A percentile compares a stretch with the other conserved stretches of the same genome.
These are phyloP conservation scores for Drosophila limbata DNA, from an alignment of 2,888 invertebrate species.

Conservation along the genomic window DNA sequence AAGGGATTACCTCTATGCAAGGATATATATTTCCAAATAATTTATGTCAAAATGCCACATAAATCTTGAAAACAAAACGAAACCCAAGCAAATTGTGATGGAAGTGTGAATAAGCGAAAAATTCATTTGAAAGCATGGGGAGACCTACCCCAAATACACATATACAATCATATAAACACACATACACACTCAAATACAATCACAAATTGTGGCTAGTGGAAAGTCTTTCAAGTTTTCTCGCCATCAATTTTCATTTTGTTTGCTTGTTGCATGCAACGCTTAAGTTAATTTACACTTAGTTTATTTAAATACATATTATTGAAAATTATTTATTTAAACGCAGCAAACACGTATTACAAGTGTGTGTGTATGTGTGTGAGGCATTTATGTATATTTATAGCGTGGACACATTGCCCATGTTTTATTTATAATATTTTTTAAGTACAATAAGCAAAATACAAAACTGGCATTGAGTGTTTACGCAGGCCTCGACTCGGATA, in stretches of 20 bases:
- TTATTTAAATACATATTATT: conserved; percentile 60
- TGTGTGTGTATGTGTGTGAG: not conserved
- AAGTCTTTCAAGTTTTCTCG: conserved; percentile 37
- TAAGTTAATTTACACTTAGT: conserved; percentile 42
- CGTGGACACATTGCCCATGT: conserved; percentile 57
- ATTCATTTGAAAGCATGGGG: conserved; percentile 8
- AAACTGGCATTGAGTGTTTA: conserved; percentile 64
- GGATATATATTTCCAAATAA: conserved; percentile 9
- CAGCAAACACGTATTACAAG: not conserved
- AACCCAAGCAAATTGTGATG: conserved; percentile 11
- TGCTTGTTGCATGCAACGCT: conserved; percentile 23
- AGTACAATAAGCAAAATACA: conserved; percentile 55
- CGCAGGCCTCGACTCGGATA: conserved; percentile 37
- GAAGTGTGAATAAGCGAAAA: conserved; percentile 7
- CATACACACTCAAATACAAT: not conserved
- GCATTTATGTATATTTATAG: conserved; percentile 50
- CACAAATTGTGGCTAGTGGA: conserved; percentile 3
- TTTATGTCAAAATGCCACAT: conserved; percentile 14
- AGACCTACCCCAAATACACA: conserved; percentile 35
- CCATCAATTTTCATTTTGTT: conserved; percentile 18
- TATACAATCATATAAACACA: not conserved
- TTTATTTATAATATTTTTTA: conserved; percentile 72
- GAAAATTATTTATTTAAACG: conserved; percentile 64
- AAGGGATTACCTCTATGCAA: not conserved
- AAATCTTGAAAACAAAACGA: conserved; percentile 12